A percentile compares a stretch with the other conserved stretches of the same genome.
phyloP scores from a whole-genome alignment of 2,888 invertebrate species.

The Conchocele bisecta region DNA sequence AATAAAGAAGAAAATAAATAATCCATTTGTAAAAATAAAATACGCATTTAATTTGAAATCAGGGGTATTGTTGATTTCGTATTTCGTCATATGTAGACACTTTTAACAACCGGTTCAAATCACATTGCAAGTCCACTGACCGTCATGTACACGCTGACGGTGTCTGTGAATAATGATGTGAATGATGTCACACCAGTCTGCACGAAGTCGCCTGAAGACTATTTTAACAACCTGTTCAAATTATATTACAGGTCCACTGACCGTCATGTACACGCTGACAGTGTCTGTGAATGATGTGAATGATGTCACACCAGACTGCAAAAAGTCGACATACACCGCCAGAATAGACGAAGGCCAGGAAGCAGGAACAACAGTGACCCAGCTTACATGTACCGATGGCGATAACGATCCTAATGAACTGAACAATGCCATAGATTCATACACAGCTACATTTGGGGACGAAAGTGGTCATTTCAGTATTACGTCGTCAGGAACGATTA shows the following conservation, averaged over 20 bases:
- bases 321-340: constrained; percentile 47
- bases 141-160: constrained; percentile 57
- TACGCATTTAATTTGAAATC: too few relatives aligned
- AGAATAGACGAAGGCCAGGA: constrained; percentile 55
- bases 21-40: too few relatives aligned
- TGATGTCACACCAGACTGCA: constrained; percentile 66
- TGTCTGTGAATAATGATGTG: constrained; percentile 61
- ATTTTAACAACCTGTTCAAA: too few relatives aligned
- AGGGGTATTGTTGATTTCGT: too few relatives aligned
- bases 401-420: constrained; percentile 60
- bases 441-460: constrained; percentile 58
- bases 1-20: too few relatives aligned
- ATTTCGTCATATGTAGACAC: too few relatives aligned
- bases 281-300: constrained; percentile 65
- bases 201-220: too few relatives aligned
- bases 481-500: constrained; percentile 46
- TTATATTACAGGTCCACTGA: too few relatives aligned
- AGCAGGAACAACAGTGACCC: constrained; percentile 45
- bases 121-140: too few relatives aligned
- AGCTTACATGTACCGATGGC: constrained; percentile 86
- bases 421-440: too few relatives aligned
- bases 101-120: too few relatives aligned
- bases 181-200: constrained; percentile 69
- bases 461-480: constrained; percentile 43
- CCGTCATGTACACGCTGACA: too few relatives aligned